phyloP scores from a whole-genome alignment of 2,797 vertebrate genomes.

The Myotis planiceps region DNA sequence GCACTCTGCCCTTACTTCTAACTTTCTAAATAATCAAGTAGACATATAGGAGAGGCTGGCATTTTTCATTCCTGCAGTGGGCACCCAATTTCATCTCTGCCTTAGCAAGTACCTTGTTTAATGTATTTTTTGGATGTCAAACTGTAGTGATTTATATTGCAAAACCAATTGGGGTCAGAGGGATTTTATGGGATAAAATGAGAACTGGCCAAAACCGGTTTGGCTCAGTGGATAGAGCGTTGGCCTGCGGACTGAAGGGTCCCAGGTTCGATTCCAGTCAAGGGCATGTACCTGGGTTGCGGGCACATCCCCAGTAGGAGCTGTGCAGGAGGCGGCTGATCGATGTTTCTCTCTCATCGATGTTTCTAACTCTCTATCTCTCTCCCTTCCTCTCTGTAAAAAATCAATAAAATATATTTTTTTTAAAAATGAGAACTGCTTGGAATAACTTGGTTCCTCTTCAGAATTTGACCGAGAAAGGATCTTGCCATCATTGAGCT shows the following conservation, averaged over 20 bases:
- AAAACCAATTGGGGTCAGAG: not conserved
- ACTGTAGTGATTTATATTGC: not conserved
- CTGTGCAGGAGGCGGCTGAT: no score
- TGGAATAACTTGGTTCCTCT: not conserved
- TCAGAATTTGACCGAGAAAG: constrained; percentile 13
- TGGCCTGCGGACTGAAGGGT: no score
- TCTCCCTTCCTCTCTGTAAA: no score
- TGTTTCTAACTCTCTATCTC: no score
- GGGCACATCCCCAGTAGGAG: no score
- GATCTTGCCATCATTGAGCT: not conserved
- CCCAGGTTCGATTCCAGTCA: no score
- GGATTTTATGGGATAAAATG: not conserved
- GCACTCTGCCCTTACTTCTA: not conserved
- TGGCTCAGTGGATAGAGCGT: no score
- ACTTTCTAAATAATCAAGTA: not conserved
- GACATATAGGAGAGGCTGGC: not conserved
- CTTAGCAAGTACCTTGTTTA: not conserved
- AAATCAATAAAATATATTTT: no score
- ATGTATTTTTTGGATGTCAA: not conserved
- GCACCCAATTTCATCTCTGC: not conserved
- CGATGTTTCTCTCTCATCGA: no score
- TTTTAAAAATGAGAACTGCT: not conserved
- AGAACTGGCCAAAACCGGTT: no score
- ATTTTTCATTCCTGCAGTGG: not conserved
- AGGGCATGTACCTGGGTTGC: no score